Percentiles rank a stretch among this genome's conserved stretches.
Evolutionary conservation across 2,888 invertebrate genomes (phyloP).

Genomic region (Cephus sareptanus): DNA sequence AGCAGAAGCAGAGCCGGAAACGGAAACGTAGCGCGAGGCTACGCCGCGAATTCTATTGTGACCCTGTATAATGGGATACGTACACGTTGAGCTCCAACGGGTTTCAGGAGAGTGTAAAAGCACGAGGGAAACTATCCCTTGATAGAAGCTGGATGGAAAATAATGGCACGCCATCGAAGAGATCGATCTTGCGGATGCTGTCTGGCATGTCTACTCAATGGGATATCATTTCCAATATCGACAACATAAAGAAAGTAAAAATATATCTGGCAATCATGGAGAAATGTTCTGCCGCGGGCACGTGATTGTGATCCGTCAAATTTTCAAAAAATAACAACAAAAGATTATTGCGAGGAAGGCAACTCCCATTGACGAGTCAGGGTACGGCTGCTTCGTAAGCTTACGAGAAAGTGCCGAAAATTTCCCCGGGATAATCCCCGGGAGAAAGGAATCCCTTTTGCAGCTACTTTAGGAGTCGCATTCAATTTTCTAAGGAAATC

Average conservation of each 20-base stretch:
- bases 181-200: neutral
- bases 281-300: neutral
- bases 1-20: slow-evolving; percentile 14
- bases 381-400: neutral
- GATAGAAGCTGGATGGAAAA: slow-evolving; percentile 27
- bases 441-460: neutral
- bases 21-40: slow-evolving; percentile 30
- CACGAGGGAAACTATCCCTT: neutral
- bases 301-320: neutral
- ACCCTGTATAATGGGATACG: slow-evolving; percentile 44
- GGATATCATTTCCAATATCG: neutral
- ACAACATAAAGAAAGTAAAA: neutral
- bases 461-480: neutral
- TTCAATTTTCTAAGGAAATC: neutral
- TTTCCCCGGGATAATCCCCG: neutral
- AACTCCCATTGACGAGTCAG: neutral
- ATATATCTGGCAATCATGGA: neutral
- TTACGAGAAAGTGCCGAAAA: neutral
- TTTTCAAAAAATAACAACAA: neutral
- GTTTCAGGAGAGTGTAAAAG: neutral
- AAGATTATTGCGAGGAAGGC: neutral
- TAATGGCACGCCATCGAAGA: slow-evolving; percentile 39
- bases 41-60: slow-evolving; percentile 44
- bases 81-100: slow-evolving; percentile 45
- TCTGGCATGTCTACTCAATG: neutral